Conservation (phyloP, 2,113 vertebrate species). For the Pseudolaguvia tuberculata region DNA sequence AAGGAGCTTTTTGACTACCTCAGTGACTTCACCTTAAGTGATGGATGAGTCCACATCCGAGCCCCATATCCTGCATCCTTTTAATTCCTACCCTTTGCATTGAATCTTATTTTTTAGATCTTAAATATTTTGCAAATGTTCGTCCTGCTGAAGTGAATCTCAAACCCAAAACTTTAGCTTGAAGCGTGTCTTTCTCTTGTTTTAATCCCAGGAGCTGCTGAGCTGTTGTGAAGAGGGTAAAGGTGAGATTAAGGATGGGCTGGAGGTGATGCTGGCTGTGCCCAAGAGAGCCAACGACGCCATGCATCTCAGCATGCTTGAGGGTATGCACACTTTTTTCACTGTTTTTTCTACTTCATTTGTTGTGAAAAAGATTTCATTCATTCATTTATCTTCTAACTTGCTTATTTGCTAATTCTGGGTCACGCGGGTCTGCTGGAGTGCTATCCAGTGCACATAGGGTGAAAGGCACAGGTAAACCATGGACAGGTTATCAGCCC, state of each 20-base stretch:
- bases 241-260: conserved; percentile 93
- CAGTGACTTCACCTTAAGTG: too few species aligned
- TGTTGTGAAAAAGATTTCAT: not conserved
- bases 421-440: too few species aligned
- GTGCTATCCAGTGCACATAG: too few species aligned
- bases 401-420: too few species aligned
- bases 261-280: conserved; percentile 97
- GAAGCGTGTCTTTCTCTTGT: not conserved
- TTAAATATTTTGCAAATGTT: not conserved
- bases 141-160: not conserved
- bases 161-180: too few species aligned
- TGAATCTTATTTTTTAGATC: not conserved
- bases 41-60: too few species aligned
- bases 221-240: conserved; percentile 98
- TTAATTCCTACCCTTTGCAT: not conserved
- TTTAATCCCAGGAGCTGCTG: conserved; percentile 80
- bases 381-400: too few species aligned
- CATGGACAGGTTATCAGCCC: too few species aligned
- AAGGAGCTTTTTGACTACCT: too few species aligned
- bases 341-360: not conserved
- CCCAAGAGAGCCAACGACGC: conserved; percentile 97
- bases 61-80: not conserved
- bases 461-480: too few species aligned
- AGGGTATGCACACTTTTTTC: conserved; percentile 70
- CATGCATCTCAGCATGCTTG: conserved; percentile 98